Conservation (phyloP, 1,140 invertebrate species). For the Ladona fulva region DNA sequence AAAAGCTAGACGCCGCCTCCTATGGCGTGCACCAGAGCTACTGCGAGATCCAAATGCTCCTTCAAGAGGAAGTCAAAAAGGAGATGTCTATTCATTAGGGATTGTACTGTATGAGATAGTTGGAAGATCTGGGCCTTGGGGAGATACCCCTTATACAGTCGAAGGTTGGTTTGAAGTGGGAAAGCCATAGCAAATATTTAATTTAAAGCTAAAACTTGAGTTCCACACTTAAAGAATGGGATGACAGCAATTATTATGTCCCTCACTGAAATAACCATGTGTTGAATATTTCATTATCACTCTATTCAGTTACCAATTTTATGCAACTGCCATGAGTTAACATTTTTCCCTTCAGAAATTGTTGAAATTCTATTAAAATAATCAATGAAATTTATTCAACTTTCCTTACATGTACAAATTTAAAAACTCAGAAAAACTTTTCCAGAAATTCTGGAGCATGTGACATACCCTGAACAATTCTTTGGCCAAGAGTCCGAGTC, state of each 20-base stretch:
- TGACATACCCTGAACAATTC: not conserved
- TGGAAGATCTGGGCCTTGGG: constrained; percentile 58
- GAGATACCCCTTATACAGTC: constrained; percentile 46
- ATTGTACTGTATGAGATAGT: constrained; percentile 64
- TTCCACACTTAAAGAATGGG: too few species aligned
- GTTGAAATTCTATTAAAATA: too few species aligned
- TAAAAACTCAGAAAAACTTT: not conserved
- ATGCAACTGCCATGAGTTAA: too few species aligned
- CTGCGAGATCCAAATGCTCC: constrained; percentile 42
- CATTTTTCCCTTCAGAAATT: too few species aligned
- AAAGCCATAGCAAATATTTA: too few species aligned
- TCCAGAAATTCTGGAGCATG: not conserved
- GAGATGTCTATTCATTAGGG: constrained; percentile 59
- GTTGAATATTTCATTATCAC: too few species aligned
- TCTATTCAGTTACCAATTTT: too few species aligned
- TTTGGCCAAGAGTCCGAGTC: not conserved
- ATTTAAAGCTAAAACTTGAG: too few species aligned
- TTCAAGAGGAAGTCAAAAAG: constrained; percentile 56
- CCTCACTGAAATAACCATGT: too few species aligned
- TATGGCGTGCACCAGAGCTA: constrained; percentile 63
- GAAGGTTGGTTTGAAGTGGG: constrained; percentile 37
- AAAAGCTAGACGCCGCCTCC: constrained; percentile 37
- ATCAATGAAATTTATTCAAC: too few species aligned
- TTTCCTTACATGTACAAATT: too few species aligned
- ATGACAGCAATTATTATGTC: too few species aligned